Conservation (phyloP, 2,113 vertebrate species). For the Marmota flaviventris region DNA sequence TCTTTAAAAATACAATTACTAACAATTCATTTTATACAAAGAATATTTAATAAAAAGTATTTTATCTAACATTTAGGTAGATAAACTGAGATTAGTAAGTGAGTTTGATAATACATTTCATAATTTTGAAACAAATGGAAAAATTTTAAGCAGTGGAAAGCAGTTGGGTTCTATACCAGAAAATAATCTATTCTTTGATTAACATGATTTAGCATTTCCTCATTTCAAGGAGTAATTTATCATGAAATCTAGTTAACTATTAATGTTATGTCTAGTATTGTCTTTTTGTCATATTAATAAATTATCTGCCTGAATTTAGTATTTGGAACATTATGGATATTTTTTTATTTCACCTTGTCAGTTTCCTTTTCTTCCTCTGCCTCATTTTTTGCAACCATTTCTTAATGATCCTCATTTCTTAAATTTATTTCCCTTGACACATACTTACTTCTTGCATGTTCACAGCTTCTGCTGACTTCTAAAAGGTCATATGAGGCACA, state of each 20-base stretch:
- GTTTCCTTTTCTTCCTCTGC: not conserved
- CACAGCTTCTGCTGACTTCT: constrained; percentile 21
- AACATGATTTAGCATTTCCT: not conserved
- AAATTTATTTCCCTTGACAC: not conserved
- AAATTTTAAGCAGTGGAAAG: not conserved
- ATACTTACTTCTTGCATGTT: not conserved
- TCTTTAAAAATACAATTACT: not conserved
- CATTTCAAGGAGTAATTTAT: not conserved
- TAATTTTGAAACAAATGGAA: constrained; percentile 45
- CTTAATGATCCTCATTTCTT: not conserved
- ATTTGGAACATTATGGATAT: not conserved
- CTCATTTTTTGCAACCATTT: not conserved
- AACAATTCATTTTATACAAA: not conserved
- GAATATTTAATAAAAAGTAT: not conserved
- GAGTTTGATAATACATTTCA: not conserved
- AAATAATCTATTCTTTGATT: not conserved
- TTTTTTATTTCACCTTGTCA: not conserved
- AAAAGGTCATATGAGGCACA: not conserved
- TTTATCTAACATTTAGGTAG: constrained; percentile 29
- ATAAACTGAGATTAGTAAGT: not conserved
- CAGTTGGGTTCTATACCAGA: not conserved
- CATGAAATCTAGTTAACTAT: not conserved
- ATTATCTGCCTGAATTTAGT: not conserved
- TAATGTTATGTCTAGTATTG: not conserved
- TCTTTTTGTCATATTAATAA: not conserved